Base-by-base conservation (phyloP, 2,113 vertebrate genomes). In the Cyanocitta stelleri region DNA sequence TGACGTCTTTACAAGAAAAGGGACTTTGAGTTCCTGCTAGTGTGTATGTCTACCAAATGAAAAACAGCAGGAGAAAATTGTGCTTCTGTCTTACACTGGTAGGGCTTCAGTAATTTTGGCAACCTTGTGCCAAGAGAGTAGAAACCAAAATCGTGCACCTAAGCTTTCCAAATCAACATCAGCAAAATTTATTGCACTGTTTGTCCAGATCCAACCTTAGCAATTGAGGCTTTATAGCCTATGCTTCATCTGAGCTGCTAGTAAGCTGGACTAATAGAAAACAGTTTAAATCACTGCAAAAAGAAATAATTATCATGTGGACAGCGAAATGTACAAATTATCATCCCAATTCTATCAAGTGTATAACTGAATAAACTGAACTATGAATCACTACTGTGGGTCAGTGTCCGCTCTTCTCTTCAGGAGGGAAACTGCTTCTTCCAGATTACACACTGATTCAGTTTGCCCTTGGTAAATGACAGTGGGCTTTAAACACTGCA, bases 11-110 rank as follows among this genome's bases (percentile, higher is more conserved):
- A 64, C 39, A 87, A 82, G 94, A 87, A 91, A 95, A 93, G 74
- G 94, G 69, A 96, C 87, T 96, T 87, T 14, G 87, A 87, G 96
- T 95, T 93, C 94, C 85, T 89, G 87, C 41, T 91, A 13, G 59
- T 48, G 20, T 1, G 0, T 82, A 32, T 82, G 32, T 61, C 66
- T 78, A 68, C 54, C 49, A 89, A 95, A 87, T 41, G 16, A 87
- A 97, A 94, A 90, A 82, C 41, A 93, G 16, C 26, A 90, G 22
- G 22, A 44, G 49, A 55, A 87, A 83, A 30, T 13, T 8, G 63
- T 52, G 55, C 26, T 64, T 21, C 56, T 82, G 2, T 82, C 22
- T 94, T 87, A 46, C 29, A 30, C 15, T 61, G n/a, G 32, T 52
- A 82, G 48, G 39, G 44, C 32, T 78, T 74, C 39, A 48, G 22